Base-by-base conservation (phyloP, 2,888 invertebrate genomes). In the Scaeva pyrastri region DNA sequence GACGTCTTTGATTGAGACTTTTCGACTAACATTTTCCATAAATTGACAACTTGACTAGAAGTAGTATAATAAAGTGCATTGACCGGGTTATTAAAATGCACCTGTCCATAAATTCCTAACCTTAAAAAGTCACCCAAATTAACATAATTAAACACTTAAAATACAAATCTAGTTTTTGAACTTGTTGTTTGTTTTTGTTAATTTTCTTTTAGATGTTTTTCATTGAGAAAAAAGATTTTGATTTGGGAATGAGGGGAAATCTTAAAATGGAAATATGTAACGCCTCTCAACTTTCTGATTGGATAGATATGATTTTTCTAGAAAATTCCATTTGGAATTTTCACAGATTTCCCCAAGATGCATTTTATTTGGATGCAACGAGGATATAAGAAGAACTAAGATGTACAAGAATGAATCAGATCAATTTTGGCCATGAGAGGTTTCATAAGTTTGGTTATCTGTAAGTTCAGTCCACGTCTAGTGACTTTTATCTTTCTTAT, bases 371-470 rank as follows among this genome's bases (percentile, higher is more conserved):
- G 36, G 66, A 55, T 23, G 6, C 0, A 14, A 6, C 11, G 75
- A 76, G 62, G 48, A 76, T 85, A 85, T 85, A 85, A 85, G 73
- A 73, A 62, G 76, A 72, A 62, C 75, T 36, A 12, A 62, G 43
- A 5, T 23, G 11, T 60, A 56, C 21, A 8, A 10, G 12, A 23
- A 39, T 26, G 62, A 64, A 26, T 80, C 80, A 85, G 80, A 80
- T 41, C 43, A 62, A 73, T 19, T 73, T 45, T 23, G 50, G 62
- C 72, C 21, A 85, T 85, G 85, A 85, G 80, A 70, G 68, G 85
- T 50, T 73, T 68, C 68, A 76, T 70, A 73, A 76, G 55, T 73
- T 43, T 80, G 43, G 12, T 76, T 43, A 62, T 85, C 56, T 72
- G 85, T 80, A 19, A 76, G 80, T 85, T 14, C 19, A 16, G 31